Evolutionary conservation across 2,113 vertebrate species (phyloP).

Genomic region (Anolis carolinensis): DNA sequence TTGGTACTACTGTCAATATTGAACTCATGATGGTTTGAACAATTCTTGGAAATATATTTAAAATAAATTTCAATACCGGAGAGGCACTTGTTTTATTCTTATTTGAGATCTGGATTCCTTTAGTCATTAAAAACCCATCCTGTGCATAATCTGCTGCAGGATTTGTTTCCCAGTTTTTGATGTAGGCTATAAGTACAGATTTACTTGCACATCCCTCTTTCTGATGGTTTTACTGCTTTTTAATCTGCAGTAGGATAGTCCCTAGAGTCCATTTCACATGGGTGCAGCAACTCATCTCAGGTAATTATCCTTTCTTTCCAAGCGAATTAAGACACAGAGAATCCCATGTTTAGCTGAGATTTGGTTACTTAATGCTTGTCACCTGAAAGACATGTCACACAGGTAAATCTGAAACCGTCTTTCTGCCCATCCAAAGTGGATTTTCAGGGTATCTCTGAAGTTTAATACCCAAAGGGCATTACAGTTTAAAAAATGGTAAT

Average conservation of each 20-base stretch:
- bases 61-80: not conserved
- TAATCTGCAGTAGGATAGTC: slow-evolving; percentile 69
- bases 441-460: slow-evolving; percentile 57
- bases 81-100: slow-evolving; percentile 24
- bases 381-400: slow-evolving; percentile 58
- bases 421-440: slow-evolving; percentile 58
- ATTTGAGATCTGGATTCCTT: slow-evolving; percentile 27
- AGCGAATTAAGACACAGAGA: slow-evolving; percentile 60
- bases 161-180: slow-evolving; percentile 60
- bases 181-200: slow-evolving; percentile 63
- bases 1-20: not conserved
- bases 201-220: slow-evolving; percentile 57
- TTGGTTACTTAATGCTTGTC: slow-evolving; percentile 62
- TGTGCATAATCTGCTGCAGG: slow-evolving; percentile 46
- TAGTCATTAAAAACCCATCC: slow-evolving; percentile 32
- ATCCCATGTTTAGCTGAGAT: slow-evolving; percentile 62
- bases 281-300: slow-evolving; percentile 67
- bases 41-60: not conserved
- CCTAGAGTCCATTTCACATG: slow-evolving; percentile 67
- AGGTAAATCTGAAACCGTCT: slow-evolving; percentile 63
- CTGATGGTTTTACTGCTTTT: slow-evolving; percentile 63
- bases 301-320: slow-evolving; percentile 72
- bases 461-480: slow-evolving; percentile 61
- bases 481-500: slow-evolving; percentile 69
- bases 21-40: not conserved